phyloP scores from a whole-genome alignment of 2,888 invertebrate genomes.

The Parnassius glacialis region DNA sequence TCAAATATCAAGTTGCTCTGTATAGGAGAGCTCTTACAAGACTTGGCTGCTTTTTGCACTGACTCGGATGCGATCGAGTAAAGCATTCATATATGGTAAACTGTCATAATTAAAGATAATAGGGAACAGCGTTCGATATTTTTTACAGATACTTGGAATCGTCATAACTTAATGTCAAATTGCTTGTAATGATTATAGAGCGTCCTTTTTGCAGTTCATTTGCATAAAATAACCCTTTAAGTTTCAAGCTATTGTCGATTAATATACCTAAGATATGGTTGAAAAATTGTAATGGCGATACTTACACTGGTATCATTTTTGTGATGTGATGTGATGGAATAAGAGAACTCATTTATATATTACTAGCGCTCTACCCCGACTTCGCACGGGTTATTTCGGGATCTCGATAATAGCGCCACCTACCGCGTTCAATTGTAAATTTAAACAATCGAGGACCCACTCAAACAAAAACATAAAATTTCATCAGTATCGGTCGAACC shows the following conservation, averaged over 20 bases:
- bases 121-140: slow-evolving; percentile 65
- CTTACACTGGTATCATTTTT: no score
- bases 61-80: slow-evolving; percentile 55
- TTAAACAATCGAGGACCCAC: no score
- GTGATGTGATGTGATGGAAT: no score
- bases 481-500: no score
- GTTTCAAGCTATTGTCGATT: neutral
- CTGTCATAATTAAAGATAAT: slow-evolving; percentile 79
- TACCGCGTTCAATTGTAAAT: no score
- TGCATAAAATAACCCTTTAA: slow-evolving; percentile 1
- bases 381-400: no score
- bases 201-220: slow-evolving; percentile 4
- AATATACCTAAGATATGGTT: neutral
- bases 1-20: slow-evolving; percentile 57
- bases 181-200: slow-evolving; percentile 31
- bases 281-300: no score
- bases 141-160: slow-evolving; percentile 64
- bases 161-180: slow-evolving; percentile 70
- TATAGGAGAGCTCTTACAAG: slow-evolving; percentile 53
- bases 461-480: no score
- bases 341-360: no score
- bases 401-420: no score
- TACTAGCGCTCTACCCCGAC: no score
- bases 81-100: slow-evolving; percentile 73
- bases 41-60: slow-evolving; percentile 59